phyloP scores from a whole-genome alignment of 1,140 invertebrate genomes.

The Sinonovacula constricta region DNA sequence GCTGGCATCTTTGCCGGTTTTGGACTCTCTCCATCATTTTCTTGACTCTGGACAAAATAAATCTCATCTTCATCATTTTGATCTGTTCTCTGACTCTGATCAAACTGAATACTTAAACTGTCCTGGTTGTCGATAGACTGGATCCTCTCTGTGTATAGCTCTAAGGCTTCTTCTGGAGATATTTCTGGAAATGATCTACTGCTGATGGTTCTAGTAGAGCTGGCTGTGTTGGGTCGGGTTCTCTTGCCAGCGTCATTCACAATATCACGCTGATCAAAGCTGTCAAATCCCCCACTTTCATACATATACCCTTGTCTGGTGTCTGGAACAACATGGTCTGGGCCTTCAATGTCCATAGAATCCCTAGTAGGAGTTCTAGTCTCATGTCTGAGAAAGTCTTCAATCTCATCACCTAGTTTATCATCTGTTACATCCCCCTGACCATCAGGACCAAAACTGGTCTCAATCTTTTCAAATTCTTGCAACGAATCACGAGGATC shows the following conservation, averaged over 20 bases:
- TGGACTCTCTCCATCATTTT: slow-evolving; percentile 51
- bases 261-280: slow-evolving; percentile 6
- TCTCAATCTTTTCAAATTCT: slow-evolving; percentile 69
- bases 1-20: slow-evolving; percentile 58
- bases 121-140: slow-evolving; percentile 43
- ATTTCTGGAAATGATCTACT: slow-evolving; percentile 72
- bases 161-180: slow-evolving; percentile 68
- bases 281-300: slow-evolving; percentile 27
- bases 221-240: slow-evolving; percentile 63
- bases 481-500: slow-evolving; percentile 62
- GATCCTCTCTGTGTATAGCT: slow-evolving; percentile 58
- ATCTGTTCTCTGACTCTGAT: slow-evolving; percentile 44
- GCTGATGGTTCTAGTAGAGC: slow-evolving; percentile 68
- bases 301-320: not conserved
- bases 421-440: slow-evolving; percentile 45
- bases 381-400: slow-evolving; percentile 59
- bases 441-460: slow-evolving; percentile 59
- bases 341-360: slow-evolving; percentile 53
- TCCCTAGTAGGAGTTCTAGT: slow-evolving; percentile 44
- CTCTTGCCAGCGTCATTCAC: slow-evolving; percentile 46
- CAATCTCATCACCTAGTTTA: slow-evolving; percentile 59
- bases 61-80: slow-evolving; percentile 61
- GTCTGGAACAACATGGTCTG: slow-evolving; percentile 1
- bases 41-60: slow-evolving; percentile 60
- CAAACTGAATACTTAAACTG: slow-evolving; percentile 36